Percentiles rank a stretch among this genome's conserved stretches.
phyloP scores from a whole-genome alignment of 2,888 invertebrate species.

The Drosophila niveifrons region DNA sequence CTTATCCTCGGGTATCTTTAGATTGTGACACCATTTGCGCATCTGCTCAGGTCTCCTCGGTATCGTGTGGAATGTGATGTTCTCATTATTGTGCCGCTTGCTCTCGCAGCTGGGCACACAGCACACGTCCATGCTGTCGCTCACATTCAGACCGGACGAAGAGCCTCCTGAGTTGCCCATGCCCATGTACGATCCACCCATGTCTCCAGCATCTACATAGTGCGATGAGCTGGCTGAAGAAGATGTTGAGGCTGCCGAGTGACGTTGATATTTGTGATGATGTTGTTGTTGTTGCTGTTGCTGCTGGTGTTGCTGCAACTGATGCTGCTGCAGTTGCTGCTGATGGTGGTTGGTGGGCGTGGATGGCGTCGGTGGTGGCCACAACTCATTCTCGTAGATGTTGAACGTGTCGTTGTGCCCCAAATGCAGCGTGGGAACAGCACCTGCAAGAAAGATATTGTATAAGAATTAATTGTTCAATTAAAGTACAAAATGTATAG shows the following conservation, averaged over 20 bases:
- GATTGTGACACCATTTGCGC: slow-evolving; percentile 82
- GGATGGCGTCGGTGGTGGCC: slow-evolving; percentile 76
- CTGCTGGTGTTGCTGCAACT: slow-evolving; percentile 32
- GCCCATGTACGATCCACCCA: slow-evolving; percentile 52
- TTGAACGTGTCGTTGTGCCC: slow-evolving; percentile 82
- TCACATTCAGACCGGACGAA: slow-evolving; percentile 56
- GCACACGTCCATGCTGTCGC: slow-evolving; percentile 76
- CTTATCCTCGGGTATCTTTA: slow-evolving; percentile 76
- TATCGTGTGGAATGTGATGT: slow-evolving; percentile 82
- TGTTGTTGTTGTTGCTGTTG: slow-evolving; percentile 47
- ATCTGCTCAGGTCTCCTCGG: slow-evolving; percentile 81
- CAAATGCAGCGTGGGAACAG: slow-evolving; percentile 80
- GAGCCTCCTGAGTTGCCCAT: slow-evolving; percentile 43
- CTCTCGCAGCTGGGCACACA: slow-evolving; percentile 81
- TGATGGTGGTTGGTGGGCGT: slow-evolving; percentile 45
- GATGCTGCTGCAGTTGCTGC: slow-evolving; percentile 41
- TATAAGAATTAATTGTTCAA: not conserved
- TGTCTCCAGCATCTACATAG: slow-evolving; percentile 61
- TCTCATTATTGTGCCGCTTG: slow-evolving; percentile 79
- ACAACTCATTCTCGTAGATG: slow-evolving; percentile 82
- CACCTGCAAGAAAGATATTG: slow-evolving; percentile 51
- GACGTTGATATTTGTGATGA: slow-evolving; percentile 65
- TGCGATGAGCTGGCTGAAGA: slow-evolving; percentile 74
- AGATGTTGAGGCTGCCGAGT: slow-evolving; percentile 73
- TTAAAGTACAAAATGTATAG: not conserved